Base-by-base conservation (phyloP, 2,888 invertebrate genomes). In the Ormyrus labotus region DNA sequence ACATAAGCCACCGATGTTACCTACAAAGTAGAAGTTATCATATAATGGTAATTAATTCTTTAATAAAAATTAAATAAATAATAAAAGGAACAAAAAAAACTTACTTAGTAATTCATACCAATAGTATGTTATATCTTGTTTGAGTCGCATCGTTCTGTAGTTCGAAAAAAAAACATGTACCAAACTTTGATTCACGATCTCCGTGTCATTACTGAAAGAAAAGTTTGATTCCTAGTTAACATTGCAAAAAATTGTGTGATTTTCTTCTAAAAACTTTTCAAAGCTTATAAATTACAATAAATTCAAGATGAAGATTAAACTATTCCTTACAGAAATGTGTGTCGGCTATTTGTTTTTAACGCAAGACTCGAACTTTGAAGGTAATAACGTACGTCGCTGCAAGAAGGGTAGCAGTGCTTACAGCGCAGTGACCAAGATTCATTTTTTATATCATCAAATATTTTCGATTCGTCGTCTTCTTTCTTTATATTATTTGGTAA, bases 1-100 rank as follows among this genome's bases (percentile, higher is more conserved):
- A 81, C 93, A 92, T 83, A 94, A 92, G 78, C 94, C 94, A 58
- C 95, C 95, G 85, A 94, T 91, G 85, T 92, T 93, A 90, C 95
- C 95, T 95, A 57, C 0, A 47, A 63, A 48, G 34, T 8, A n/a
- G 48, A 34, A 34, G 34, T 34, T 34, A 34, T 34, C 34, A 34
- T 34, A 34, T 2, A 34, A 34, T 34, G 34, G 34, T 34, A 34
- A 34, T 4, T 34, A 34, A 4, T 34, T 34, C 34, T 3, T 4
- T 34, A 34, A 34, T 34, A 34, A 34, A 34, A 34, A 34, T 34
- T 4, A 34, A 34, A 34, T 34, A 34, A 34, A 34, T 34, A 19
- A 19, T 19, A 4, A 34, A 34, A 34, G 34, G 4, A 2, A 34
- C 0, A 34, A 34, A 34, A 0, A 34, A 34, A 34, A 89, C 91